Percentiles rank a stretch among this genome's conserved stretches.
Conservation (phyloP, 1,140 invertebrate species). For the Zaprionus africanus region DNA sequence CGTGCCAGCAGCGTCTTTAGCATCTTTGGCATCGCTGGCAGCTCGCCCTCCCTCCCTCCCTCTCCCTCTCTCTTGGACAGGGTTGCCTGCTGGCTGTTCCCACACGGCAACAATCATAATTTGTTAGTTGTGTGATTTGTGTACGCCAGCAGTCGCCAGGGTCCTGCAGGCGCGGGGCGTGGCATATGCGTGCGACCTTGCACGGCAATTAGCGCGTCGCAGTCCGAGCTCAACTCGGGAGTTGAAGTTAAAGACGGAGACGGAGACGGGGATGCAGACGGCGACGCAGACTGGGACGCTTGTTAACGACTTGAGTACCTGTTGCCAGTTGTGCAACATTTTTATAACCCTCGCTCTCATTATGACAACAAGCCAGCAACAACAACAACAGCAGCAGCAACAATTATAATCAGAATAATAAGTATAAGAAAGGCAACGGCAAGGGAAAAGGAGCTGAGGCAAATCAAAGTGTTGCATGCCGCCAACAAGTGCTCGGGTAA, state of each 20-base stretch:
- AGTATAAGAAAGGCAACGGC: background rate
- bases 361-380: slow-evolving; percentile 58
- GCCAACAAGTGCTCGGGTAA: slow-evolving; percentile 33
- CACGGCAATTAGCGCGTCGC: slow-evolving; percentile 66
- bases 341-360: slow-evolving; percentile 59
- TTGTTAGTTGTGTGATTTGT: slow-evolving; percentile 50
- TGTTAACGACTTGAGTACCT: slow-evolving; percentile 26
- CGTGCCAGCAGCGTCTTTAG: slow-evolving; percentile 55
- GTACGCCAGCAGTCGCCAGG: background rate
- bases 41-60: background rate
- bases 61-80: background rate
- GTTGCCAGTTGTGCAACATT: slow-evolving; percentile 19
- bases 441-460: background rate
- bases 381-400: background rate
- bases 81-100: slow-evolving; percentile 32
- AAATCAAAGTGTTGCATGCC: slow-evolving; percentile 68
- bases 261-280: background rate
- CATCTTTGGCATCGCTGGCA: slow-evolving; percentile 41
- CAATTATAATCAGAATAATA: slow-evolving; percentile 36
- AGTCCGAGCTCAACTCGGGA: background rate
- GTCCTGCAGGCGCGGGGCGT: slow-evolving; percentile 12
- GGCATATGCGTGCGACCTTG: slow-evolving; percentile 55
- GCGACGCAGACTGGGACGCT: background rate
- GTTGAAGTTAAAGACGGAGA: background rate
- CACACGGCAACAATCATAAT: slow-evolving; percentile 45